Conservation (phyloP, 2,888 invertebrate species). For the Drosophila borborema region DNA sequence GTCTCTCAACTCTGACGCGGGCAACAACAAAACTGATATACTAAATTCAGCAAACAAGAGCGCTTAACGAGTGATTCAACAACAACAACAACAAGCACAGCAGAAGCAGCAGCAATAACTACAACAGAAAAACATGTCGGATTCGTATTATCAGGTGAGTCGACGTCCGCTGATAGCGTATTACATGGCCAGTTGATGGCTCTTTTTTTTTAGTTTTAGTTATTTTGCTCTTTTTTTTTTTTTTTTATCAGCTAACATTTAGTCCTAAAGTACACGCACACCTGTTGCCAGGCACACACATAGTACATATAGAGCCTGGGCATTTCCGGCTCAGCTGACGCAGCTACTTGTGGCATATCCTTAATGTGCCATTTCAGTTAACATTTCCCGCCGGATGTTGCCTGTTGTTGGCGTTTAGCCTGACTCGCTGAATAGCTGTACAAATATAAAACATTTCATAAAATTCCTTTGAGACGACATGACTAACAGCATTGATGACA, state of each 20-base stretch:
- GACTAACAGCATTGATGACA: constrained; percentile 7
- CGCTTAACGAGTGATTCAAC: constrained; percentile 49
- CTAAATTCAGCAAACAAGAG: constrained; percentile 29
- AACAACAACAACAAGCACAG: constrained; percentile 7
- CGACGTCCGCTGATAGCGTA: constrained; percentile 44
- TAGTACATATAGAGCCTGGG: constrained; percentile 17
- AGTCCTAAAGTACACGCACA: constrained; percentile 30
- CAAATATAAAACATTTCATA: background rate
- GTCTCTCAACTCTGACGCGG: constrained; percentile 45
- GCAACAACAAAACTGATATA: constrained; percentile 57
- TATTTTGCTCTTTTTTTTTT: constrained; percentile 10
- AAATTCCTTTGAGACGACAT: constrained; percentile 10
- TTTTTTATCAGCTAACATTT: constrained; percentile 35
- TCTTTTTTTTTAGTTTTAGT: constrained; percentile 9
- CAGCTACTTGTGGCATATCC: constrained; percentile 63
- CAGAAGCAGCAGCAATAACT: constrained; percentile 33
- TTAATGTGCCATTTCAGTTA: constrained; percentile 40
- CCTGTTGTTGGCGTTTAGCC: constrained; percentile 22
- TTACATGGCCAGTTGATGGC: constrained; percentile 47
- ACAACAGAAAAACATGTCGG: constrained; percentile 82
- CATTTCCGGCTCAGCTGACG: constrained; percentile 70
- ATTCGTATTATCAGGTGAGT: constrained; percentile 85
- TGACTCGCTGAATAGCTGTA: constrained; percentile 11
- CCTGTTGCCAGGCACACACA: constrained; percentile 51
- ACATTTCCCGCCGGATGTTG: constrained; percentile 33